Evolutionary conservation across 2,888 invertebrate genomes (phyloP), one percentile per base, ranked within the genome.

Genomic region (Parasteatoda lunata): DNA sequence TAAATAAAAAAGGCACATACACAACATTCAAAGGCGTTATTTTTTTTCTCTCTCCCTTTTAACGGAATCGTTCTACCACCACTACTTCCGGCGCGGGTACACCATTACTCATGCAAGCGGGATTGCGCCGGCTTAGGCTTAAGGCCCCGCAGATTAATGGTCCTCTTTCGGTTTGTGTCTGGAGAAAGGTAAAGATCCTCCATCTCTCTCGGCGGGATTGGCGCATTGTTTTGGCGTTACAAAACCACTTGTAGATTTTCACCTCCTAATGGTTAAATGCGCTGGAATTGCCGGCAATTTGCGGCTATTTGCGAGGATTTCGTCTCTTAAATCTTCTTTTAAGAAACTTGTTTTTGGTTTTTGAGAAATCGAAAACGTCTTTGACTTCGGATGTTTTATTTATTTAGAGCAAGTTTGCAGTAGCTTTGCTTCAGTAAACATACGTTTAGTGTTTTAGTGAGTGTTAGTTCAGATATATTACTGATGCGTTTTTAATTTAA

Each of bases 141-240:
- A 80, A 80, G 80, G 65, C 85, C 80, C 77, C 77, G 85, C 71
- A 86, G 85, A 86, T 86, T 86, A 86, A 86, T 86, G 85, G 77
- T 77, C 59, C 59, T n/a, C 59, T 13, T 59, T 59, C n/a, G 54
- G 49, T n/a, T 30, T 30, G 15, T 15, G 45, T 15, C 51, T 64
- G 66, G 54, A 54, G 70, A 45, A 45, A 69, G n/a, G 73, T 72
- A 71, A 51, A 69, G 30, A 51, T 45, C 66, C 30, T 30, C 9
- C 8, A 9, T 59, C 59, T 59, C 8, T 51, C 77, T 77, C 84
- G 48, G 72, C 78, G 84, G 72, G 52, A 15, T 65, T 48, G 48
- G 52, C 11, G 72, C 71, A 77, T 84, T 84, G 84, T 84, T 84
- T 75, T 77, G 15, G 51, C n/a, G 13, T 48, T 11, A 65, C 30